These are phyloP conservation scores for Coremacera marginata DNA, from an alignment of 2,888 invertebrate species.

Conservation along the genomic window DNA sequence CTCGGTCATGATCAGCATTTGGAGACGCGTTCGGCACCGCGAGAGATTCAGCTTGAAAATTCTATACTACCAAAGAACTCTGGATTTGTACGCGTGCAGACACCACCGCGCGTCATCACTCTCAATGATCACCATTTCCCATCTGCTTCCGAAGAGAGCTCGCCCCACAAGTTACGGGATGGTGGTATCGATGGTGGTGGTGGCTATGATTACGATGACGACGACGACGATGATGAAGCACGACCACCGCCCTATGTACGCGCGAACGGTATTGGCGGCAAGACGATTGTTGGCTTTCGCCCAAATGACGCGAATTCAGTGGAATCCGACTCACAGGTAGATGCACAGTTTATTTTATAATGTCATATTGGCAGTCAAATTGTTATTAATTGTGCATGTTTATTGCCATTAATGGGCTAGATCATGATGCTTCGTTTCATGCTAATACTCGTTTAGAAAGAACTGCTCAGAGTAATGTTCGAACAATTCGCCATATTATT, in stretches of 20 bases:
- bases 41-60: conserved; percentile 88
- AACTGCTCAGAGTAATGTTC: too few relatives aligned
- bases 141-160: conserved; percentile 73
- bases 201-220: conserved; percentile 38
- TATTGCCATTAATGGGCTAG: neutral
- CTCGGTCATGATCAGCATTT: conserved; percentile 81
- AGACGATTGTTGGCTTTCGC: conserved; percentile 59
- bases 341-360: neutral
- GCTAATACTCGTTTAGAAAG: too few relatives aligned
- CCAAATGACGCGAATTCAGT: conserved; percentile 61
- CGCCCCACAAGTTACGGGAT: conserved; percentile 54
- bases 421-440: neutral
- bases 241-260: conserved; percentile 62
- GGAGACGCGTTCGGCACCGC: conserved; percentile 83
- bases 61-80: conserved; percentile 77
- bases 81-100: conserved; percentile 83
- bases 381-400: too few relatives aligned
- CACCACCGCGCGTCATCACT: conserved; percentile 90
- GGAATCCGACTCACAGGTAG: conserved; percentile 66
- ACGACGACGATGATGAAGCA: conserved; percentile 56
- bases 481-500: too few relatives aligned
- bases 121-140: conserved; percentile 88
- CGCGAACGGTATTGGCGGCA: conserved; percentile 50
- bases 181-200: conserved; percentile 39
- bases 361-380: too few relatives aligned